phyloP scores from a whole-genome alignment of 1,140 invertebrate genomes.

The Temnothorax curvispinosus region DNA sequence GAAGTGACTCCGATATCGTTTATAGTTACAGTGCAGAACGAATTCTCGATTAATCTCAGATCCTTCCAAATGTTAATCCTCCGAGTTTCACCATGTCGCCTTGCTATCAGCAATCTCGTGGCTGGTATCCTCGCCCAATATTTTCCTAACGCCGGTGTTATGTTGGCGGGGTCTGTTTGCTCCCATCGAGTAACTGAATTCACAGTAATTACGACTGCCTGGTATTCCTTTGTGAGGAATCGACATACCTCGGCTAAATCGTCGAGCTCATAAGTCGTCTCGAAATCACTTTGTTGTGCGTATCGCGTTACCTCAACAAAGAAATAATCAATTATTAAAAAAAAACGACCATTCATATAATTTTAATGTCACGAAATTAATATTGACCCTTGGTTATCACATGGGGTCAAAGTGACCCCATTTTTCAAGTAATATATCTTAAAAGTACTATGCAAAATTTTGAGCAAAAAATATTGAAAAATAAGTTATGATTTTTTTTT shows the following conservation, averaged over 20 bases:
- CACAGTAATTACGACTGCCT: conserved; percentile 86
- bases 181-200: conserved; percentile 88
- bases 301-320: conserved; percentile 8
- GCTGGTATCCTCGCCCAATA: conserved; percentile 83
- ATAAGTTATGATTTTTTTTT: too few relatives aligned
- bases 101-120: conserved; percentile 80
- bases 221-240: conserved; percentile 85
- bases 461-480: too few relatives aligned
- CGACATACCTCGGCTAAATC: conserved; percentile 86
- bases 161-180: conserved; percentile 69
- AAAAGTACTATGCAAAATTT: too few relatives aligned
- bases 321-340: not conserved
- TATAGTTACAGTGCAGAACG: conserved; percentile 67
- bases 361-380: not conserved
- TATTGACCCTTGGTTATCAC: not conserved
- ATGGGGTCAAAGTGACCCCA: too few relatives aligned
- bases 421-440: too few relatives aligned
- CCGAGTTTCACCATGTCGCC: conserved; percentile 70
- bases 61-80: conserved; percentile 82
- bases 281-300: conserved; percentile 58
- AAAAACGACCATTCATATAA: not conserved
- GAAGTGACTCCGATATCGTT: conserved; percentile 71
- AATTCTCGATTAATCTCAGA: conserved; percentile 73
- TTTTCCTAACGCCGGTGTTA: conserved; percentile 82
- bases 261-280: conserved; percentile 84